Base-by-base conservation (phyloP, 2,888 invertebrate species). In the Teleogryllus oceanicus region DNA sequence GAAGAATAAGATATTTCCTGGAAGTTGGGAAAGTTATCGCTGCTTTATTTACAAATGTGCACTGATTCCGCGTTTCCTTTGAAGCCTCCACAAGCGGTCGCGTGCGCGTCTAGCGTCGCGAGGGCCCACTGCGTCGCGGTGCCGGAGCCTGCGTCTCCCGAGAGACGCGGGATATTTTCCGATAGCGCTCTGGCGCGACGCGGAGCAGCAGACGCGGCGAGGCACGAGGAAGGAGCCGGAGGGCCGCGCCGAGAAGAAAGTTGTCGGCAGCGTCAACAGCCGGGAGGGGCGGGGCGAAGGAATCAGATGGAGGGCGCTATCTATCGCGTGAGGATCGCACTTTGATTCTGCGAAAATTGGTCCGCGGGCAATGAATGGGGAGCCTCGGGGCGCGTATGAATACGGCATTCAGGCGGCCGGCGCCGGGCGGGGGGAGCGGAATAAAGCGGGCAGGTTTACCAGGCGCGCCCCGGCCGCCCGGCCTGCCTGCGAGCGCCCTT, bases 341-440 rank as follows among this genome's bases (percentile, higher is more conserved):
- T 62, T 62, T 62, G 62, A 62, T 62, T 62, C 62, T 62, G 62
- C 62, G 62, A 62, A 62, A 62, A 62, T 62, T 62, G 62, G 62
- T 62, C 62, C 16, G 62, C 62, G 62, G 16, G 62, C 62, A 62
- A 62, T 62, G 62, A 62, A 62, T 62, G 62, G 62, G n/a, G 62
- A 10, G n/a, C 16, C 12, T 62, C 62, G 62, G 62, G 62, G 62
- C 13, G 62, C 62, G 62, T 62, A 62, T 62, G 62, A 62, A 62
- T 62, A 62, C 62, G 62, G 62, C 62, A 62, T 62, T 62, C 62
- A 62, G 62, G 62, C 62, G 62, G 62, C n/a, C 62, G 62, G 62
- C 62, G 13, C 2, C 62, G 62, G 62, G 62, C 1, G 16, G n/a
- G 62, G 5, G 62, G 13, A 4, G 37, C 8, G 8, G 37, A 37